Conservation (phyloP, 2,797 vertebrate genomes). For the Gymnoscopelus braueri region DNA sequence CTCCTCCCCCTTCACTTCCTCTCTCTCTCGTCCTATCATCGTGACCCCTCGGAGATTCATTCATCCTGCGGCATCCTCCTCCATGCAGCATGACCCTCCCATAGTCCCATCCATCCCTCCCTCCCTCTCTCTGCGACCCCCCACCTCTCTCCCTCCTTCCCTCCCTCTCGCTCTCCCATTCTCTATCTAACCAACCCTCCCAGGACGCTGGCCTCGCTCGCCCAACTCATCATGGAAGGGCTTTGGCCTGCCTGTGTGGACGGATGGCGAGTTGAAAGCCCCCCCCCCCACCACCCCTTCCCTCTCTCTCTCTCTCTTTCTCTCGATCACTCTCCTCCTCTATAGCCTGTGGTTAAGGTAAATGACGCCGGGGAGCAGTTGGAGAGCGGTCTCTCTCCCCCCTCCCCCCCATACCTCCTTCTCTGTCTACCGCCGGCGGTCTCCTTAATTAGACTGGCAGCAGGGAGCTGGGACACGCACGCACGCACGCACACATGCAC, state of each 20-base stretch:
- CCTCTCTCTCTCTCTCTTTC: too few relatives aligned
- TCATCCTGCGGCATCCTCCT: too few relatives aligned
- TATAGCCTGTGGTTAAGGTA: neutral
- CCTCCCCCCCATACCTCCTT: neutral
- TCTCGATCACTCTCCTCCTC: too few relatives aligned
- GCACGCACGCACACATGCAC: constrained; percentile 18
- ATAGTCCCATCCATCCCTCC: too few relatives aligned
- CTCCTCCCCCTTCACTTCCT: neutral
- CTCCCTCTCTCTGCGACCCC: neutral
- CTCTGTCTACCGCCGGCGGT: neutral
- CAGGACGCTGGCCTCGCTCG: constrained; percentile 6
- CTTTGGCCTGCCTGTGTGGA: too few relatives aligned
- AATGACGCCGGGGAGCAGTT: constrained; percentile 6
- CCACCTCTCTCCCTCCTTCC: neutral
- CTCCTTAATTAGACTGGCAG: constrained; percentile 9
- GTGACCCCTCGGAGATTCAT: too few relatives aligned
- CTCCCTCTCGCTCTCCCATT: neutral
- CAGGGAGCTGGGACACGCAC: neutral
- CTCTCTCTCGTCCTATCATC: too few relatives aligned
- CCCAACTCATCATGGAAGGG: neutral
- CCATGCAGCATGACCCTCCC: too few relatives aligned
- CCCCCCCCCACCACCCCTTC: too few relatives aligned
- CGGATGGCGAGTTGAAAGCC: too few relatives aligned
- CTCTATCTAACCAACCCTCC: constrained; percentile 28
- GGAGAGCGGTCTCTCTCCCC: neutral